These are phyloP conservation scores for Pectinophora gossypiella DNA, from an alignment of 1,140 invertebrate species.

Conservation along the genomic window DNA sequence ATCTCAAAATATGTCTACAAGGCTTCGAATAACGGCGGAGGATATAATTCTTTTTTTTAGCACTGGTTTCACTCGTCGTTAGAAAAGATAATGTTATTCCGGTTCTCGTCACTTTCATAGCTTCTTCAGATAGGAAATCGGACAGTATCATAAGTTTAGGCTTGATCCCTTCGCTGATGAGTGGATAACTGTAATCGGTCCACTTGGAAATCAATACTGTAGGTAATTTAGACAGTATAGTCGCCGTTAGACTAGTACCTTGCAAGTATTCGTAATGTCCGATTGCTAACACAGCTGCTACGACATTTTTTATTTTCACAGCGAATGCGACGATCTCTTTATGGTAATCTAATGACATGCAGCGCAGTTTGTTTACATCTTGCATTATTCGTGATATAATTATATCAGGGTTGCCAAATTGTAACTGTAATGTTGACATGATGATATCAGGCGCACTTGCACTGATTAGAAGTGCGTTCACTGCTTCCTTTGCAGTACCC, in stretches of 20 bases:
- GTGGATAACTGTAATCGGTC: conserved; percentile 16
- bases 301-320: conserved; percentile 20
- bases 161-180: conserved; percentile 7
- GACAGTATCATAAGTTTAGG: conserved; percentile 5
- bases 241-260: conserved; percentile 4
- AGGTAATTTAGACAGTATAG: conserved; percentile 12
- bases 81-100: too few species aligned
- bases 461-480: conserved; percentile 24
- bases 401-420: conserved; percentile 23
- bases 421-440: conserved; percentile 26
- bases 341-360: conserved; percentile 19
- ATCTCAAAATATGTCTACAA: too few species aligned
- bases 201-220: conserved; percentile 20
- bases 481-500: conserved; percentile 24
- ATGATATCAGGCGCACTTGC: conserved; percentile 18
- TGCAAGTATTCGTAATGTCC: conserved; percentile 16
- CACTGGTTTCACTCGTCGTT: too few species aligned
- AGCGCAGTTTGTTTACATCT: conserved; percentile 18
- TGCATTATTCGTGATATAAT: conserved; percentile 20
- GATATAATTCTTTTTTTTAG: too few species aligned
- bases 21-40: too few species aligned
- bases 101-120: conserved; percentile 1
- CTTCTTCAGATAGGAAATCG: conserved; percentile 19
- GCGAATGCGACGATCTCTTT: conserved; percentile 23
- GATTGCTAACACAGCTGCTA: conserved; percentile 19